Evolutionary conservation across 2,113 vertebrate species (phyloP).

Genomic region (Brienomyrus brachyistius): DNA sequence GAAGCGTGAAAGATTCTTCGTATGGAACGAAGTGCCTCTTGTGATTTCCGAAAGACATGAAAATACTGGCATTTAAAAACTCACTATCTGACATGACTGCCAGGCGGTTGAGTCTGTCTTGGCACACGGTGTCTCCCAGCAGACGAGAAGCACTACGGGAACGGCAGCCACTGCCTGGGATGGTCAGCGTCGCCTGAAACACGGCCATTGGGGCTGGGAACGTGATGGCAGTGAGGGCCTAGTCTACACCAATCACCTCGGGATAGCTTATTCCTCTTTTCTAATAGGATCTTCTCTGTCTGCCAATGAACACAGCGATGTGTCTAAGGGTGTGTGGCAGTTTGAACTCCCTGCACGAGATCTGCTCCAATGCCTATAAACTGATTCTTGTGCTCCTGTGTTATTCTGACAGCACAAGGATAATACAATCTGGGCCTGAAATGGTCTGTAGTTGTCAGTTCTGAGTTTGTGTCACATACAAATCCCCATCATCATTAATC

Average conservation of each 20-base stretch:
- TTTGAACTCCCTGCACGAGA: background rate
- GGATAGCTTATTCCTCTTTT: background rate
- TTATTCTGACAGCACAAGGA: background rate
- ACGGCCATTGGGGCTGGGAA: background rate
- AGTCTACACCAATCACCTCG: background rate
- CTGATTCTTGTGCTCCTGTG: background rate
- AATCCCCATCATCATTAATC: background rate
- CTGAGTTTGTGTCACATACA: background rate
- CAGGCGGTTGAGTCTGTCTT: background rate
- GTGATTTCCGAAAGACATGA: background rate
- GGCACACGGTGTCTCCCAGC: background rate
- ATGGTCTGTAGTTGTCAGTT: background rate
- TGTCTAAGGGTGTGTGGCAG: background rate
- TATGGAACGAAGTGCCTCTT: background rate
- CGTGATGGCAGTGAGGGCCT: background rate
- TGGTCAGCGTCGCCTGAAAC: background rate
- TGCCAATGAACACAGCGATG: background rate
- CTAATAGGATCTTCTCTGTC: background rate
- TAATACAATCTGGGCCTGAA: background rate
- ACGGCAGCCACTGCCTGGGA: background rate
- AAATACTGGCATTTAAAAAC: background rate
- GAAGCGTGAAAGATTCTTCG: background rate
- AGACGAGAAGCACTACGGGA: background rate
- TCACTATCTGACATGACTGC: background rate
- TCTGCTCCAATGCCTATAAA: background rate